These are phyloP conservation scores for Ceratina japonica DNA, from an alignment of 1,140 invertebrate genomes.

Conservation along the genomic window DNA sequence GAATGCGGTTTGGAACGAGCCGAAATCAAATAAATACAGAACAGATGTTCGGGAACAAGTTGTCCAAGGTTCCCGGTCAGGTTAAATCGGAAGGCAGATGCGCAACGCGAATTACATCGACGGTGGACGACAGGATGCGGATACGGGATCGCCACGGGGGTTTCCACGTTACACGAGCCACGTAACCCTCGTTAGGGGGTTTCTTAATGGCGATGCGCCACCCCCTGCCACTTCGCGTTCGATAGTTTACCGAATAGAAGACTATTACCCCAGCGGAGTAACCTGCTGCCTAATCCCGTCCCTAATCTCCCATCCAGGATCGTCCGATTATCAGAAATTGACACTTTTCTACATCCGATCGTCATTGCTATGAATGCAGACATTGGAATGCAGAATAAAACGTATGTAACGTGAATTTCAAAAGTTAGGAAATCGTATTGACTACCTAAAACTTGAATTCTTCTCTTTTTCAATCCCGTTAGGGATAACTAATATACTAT, in stretches of 20 bases:
- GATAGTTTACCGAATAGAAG: slow-evolving; percentile 54
- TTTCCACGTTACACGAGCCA: slow-evolving; percentile 52
- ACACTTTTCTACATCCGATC: too few relatives aligned
- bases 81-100: slow-evolving; percentile 54
- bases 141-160: slow-evolving; percentile 58
- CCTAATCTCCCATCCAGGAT: slow-evolving; percentile 41
- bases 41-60: slow-evolving; percentile 8
- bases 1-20: background rate
- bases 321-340: background rate
- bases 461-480: too few relatives aligned
- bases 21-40: background rate
- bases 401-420: too few relatives aligned
- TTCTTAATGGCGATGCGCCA: slow-evolving; percentile 59
- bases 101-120: slow-evolving; percentile 58
- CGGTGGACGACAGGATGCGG: slow-evolving; percentile 37
- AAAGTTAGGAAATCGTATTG: too few relatives aligned
- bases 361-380: too few relatives aligned
- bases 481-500: too few relatives aligned
- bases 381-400: too few relatives aligned
- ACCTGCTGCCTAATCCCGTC: slow-evolving; percentile 58
- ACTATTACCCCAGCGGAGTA: slow-evolving; percentile 51
- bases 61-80: slow-evolving; percentile 11
- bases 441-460: too few relatives aligned
- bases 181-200: slow-evolving; percentile 65
- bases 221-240: slow-evolving; percentile 45